Base-by-base conservation (phyloP, 2,888 invertebrate genomes). In the Chaetoderma sp. region DNA sequence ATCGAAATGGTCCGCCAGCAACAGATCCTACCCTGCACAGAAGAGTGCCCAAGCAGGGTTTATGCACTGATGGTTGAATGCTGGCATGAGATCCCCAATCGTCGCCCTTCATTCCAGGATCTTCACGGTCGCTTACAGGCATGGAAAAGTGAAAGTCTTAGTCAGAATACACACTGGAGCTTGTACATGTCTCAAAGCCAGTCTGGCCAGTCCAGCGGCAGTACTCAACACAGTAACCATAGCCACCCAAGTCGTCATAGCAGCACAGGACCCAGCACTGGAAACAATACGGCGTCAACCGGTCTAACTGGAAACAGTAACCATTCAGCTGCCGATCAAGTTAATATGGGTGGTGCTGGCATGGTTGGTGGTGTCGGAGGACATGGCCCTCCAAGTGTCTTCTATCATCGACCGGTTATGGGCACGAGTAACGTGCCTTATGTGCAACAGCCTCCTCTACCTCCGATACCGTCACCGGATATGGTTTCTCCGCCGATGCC, bases 51-150 rank as follows among this genome's bases (percentile, higher is more conserved):
- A 0, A 91, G 94, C 27, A 91, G 93, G 74, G 93, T 98, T 83
- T 98, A 98, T 88, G 91, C 93, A 4, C 89, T 99, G 63, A 99
- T 99, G 98, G 93, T 96, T 64, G 98, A 98, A 86, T 99, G 98
- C 83, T 99, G 99, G 98, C 94, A 94, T 79, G 98, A 98, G 86
- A 91, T 93, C 74, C 94, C 98, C 0, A 92, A 93, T 67, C 89
- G 96, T 32, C 89, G 99, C 77, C 99, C 99, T 0, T 92, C 93
- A 77, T 99, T 99, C 86, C 91, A 93, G 28, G 96, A 97, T 85
- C 93, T 99, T 64, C 93, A 94, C 74, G 91, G 91, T 79, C 91
- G 96, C n/a, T 87, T 95, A 60, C 90, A 91, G 73, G 90, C 91
- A 50, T 93, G 93, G 93, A 79, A 82, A 63, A 73, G 76, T 27